A percentile compares a stretch with the other conserved stretches of the same genome.
Evolutionary conservation across 2,797 vertebrate species (phyloP).

Genomic region (Hippoglossus hippoglossus): DNA sequence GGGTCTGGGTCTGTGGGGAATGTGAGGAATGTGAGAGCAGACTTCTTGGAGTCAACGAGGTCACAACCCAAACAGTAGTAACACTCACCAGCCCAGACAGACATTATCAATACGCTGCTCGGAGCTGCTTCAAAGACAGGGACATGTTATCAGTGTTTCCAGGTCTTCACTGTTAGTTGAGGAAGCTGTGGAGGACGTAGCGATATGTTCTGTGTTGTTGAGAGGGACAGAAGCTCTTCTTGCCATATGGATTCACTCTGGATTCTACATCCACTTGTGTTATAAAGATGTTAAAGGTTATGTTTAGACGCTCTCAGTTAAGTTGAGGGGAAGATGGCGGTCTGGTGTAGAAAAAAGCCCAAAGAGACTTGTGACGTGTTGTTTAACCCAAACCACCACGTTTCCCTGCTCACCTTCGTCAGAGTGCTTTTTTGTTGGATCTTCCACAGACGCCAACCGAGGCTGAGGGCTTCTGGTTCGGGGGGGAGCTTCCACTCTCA

Average conservation of each 20-base stretch:
- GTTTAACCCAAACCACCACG: neutral
- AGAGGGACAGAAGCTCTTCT: too few species aligned
- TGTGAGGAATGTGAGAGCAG: constrained; percentile 65
- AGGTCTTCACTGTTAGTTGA: neutral
- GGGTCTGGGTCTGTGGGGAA: constrained; percentile 11
- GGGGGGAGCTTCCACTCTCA: too few species aligned
- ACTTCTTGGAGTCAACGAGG: constrained; percentile 61
- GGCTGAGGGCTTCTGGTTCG: too few species aligned
- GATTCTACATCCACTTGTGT: too few species aligned
- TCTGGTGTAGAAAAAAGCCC: too few species aligned
- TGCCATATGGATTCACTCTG: neutral
- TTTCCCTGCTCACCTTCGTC: neutral
- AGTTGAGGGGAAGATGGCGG: too few species aligned
- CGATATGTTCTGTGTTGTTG: too few species aligned
- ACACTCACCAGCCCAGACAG: constrained; percentile 32
- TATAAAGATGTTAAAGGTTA: too few species aligned
- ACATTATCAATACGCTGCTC: constrained; percentile 18
- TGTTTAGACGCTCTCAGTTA: too few species aligned
- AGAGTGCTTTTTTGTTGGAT: neutral
- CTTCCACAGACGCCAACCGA: too few species aligned
- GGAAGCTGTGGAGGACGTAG: neutral
- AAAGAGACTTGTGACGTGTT: neutral
- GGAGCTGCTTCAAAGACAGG: neutral
- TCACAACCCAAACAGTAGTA: constrained; percentile 45
- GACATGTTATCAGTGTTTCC: neutral